A percentile compares a stretch with the other conserved stretches of the same genome.
phyloP scores from a whole-genome alignment of 2,113 vertebrate species.

The Perca fluviatilis region DNA sequence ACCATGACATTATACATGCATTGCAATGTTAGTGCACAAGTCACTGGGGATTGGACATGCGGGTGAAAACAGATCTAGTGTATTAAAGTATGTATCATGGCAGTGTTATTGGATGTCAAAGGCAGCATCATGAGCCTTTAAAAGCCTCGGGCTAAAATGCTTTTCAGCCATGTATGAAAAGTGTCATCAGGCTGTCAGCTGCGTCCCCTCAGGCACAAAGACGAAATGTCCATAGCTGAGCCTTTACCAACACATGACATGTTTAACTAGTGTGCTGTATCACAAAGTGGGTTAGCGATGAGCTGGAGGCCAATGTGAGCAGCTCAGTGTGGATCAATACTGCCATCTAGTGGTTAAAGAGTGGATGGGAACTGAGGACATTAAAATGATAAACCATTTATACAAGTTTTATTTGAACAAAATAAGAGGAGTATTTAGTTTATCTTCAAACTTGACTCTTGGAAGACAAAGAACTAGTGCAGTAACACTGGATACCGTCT shows the following conservation, averaged over 20 bases:
- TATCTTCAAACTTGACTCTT: neutral
- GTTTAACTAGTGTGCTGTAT: constrained; percentile 17
- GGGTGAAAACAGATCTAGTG: constrained; percentile 5
- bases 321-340: constrained; percentile 26
- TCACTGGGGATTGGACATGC: constrained; percentile 3
- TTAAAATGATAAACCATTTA: neutral
- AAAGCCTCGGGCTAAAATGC: constrained; percentile 34
- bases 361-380: neutral
- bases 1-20: neutral
- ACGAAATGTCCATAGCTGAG: constrained; percentile 18
- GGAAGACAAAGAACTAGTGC: neutral
- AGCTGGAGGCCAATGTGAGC: neutral
- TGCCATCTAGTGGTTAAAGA: constrained; percentile 63
- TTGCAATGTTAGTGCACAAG: neutral
- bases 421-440: neutral
- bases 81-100: constrained; percentile 19
- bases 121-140: constrained; percentile 17
- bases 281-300: constrained; percentile 21
- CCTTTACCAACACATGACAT: constrained; percentile 28
- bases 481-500: neutral
- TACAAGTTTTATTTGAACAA: neutral
- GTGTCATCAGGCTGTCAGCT: constrained; percentile 25
- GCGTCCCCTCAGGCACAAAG: constrained; percentile 20
- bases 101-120: constrained; percentile 41
- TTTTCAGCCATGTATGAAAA: constrained; percentile 44